These are phyloP conservation scores for Zaprionus vittiger DNA, from an alignment of 1,140 invertebrate species.

Conservation along the genomic window DNA sequence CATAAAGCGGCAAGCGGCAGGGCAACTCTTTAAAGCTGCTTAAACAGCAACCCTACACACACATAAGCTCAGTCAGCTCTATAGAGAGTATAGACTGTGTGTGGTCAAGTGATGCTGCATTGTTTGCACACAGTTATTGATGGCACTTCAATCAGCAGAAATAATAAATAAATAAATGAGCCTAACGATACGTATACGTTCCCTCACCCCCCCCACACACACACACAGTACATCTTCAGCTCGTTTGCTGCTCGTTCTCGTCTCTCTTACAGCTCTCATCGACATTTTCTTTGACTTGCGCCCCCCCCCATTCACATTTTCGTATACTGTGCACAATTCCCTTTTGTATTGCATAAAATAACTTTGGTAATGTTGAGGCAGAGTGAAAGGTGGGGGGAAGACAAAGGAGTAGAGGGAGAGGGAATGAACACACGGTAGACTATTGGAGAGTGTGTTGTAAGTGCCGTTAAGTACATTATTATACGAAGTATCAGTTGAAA, in stretches of 20 bases:
- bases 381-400: not conserved
- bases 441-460: conserved; percentile 7
- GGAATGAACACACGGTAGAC: not conserved
- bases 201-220: no score
- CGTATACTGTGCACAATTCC: conserved; percentile 20
- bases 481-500: conserved; percentile 3
- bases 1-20: conserved; percentile 38
- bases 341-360: conserved; percentile 48
- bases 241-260: not conserved
- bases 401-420: not conserved
- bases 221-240: no score
- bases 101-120: conserved; percentile 29
- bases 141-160: conserved; percentile 78
- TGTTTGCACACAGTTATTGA: conserved; percentile 75
- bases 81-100: not conserved
- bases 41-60: conserved; percentile 7
- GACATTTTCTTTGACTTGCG: conserved; percentile 16
- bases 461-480: conserved; percentile 27
- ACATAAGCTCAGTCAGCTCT: not conserved
- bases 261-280: not conserved
- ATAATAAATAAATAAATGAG: conserved; percentile 82
- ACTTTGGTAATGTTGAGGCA: conserved; percentile 23
- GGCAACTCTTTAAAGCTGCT: conserved; percentile 23
- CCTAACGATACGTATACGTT: conserved; percentile 65
- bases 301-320: not conserved